Conservation (phyloP, 2,888 invertebrate species). For the Mantis religiosa region DNA sequence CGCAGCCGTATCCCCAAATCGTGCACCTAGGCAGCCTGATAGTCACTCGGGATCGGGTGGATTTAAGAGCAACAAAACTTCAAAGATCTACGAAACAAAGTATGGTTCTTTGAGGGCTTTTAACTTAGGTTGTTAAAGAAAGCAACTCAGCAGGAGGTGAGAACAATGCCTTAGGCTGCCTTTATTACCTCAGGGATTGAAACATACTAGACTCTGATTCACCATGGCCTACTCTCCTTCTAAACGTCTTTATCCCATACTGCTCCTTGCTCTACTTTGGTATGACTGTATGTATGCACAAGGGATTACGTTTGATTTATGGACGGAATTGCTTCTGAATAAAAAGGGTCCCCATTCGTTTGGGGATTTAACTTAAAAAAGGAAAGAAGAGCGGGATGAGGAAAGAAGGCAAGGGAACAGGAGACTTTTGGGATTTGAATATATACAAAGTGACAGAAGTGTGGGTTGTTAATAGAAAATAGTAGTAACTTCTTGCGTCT, state of each 20-base stretch:
- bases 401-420: neutral
- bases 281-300: neutral
- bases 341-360: conserved; percentile 10
- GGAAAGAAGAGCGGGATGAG: neutral
- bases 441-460: neutral
- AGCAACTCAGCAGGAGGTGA: neutral
- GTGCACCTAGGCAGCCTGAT: no score
- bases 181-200: neutral
- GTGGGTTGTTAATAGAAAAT: neutral
- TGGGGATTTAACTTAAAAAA: conserved; percentile 17
- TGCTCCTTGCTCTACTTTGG: neutral
- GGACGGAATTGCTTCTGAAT: conserved; percentile 18
- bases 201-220: neutral
- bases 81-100: neutral
- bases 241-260: neutral
- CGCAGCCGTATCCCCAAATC: no score
- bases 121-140: neutral
- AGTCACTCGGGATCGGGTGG: no score
- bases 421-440: neutral
- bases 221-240: neutral
- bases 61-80: neutral
- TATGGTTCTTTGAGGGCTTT: neutral
- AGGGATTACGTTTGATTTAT: conserved; percentile 19
- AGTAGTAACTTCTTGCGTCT: no score
- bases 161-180: neutral